Percentiles rank a stretch among this genome's conserved stretches.
Evolutionary conservation across 1,140 invertebrate genomes (phyloP).

Genomic region (Drosophila dunni): DNA sequence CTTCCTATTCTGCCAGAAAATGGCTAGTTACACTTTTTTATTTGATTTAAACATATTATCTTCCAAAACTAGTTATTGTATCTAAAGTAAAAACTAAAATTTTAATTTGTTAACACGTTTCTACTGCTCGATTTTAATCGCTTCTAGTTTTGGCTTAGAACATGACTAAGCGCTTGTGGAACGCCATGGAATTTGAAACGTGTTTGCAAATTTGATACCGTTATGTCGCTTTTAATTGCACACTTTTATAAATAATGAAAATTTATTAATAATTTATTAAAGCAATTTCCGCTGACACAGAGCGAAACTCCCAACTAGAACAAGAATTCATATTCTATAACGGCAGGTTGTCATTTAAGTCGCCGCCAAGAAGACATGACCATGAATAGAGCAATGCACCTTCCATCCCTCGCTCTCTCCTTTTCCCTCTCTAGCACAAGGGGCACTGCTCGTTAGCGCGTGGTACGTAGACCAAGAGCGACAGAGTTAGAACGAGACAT

Average conservation of each 20-base stretch:
- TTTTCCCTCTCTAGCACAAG: not conserved
- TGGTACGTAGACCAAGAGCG: not conserved
- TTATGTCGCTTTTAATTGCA: constrained; percentile 44
- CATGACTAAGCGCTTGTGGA: constrained; percentile 8
- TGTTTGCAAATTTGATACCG: constrained; percentile 32
- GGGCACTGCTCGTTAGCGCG: constrained; percentile 24
- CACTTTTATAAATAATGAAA: constrained; percentile 57
- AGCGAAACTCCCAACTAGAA: constrained; percentile 2
- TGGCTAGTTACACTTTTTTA: too few relatives aligned
- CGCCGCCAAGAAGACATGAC: constrained; percentile 25
- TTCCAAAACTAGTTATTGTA: too few relatives aligned
- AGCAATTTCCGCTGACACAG: constrained; percentile 69
- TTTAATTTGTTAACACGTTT: not conserved
- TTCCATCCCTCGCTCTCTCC: not conserved
- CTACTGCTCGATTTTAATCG: not conserved
- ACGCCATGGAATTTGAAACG: constrained; percentile 10
- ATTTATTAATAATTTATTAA: constrained; percentile 80
- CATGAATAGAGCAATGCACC: constrained; percentile 24
- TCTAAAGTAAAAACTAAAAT: not conserved
- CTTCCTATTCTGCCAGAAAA: too few relatives aligned
- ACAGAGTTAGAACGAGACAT: not conserved
- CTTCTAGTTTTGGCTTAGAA: not conserved
- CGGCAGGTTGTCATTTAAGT: constrained; percentile 62
- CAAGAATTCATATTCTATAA: constrained; percentile 54
- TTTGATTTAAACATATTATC: too few relatives aligned